phyloP scores from a whole-genome alignment of 2,113 vertebrate genomes.

The Sciurus niger region DNA sequence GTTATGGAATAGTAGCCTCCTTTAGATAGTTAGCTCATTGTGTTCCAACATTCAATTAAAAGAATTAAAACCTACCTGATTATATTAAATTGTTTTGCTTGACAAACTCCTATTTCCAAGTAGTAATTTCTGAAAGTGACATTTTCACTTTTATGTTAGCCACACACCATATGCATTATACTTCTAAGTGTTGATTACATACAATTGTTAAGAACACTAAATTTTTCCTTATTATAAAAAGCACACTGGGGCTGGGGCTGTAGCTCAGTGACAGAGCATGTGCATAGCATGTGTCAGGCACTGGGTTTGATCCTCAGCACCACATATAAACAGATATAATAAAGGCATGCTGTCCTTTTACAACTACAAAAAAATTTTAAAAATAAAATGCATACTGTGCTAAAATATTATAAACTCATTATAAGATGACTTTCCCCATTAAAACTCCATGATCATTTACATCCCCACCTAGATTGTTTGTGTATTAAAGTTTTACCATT shows the following conservation, averaged over 20 bases:
- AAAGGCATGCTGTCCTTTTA: no score
- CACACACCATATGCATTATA: conserved; percentile 44
- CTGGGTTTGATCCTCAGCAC: no score
- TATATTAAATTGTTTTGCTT: conserved; percentile 66
- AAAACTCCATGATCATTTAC: conserved; percentile 33
- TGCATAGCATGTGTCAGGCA: no score
- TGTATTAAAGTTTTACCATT: conserved; percentile 1
- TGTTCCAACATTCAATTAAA: conserved; percentile 54
- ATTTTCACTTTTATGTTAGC: conserved; percentile 63
- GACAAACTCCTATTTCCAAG: conserved; percentile 62
- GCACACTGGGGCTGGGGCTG: background rate
- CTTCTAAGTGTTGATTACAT: conserved; percentile 65
- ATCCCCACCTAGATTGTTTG: background rate
- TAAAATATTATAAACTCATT: conserved; percentile 73
- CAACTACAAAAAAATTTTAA: no score
- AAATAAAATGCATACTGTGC: conserved; percentile 56
- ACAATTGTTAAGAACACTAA: conserved; percentile 61
- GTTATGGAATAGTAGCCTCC: background rate
- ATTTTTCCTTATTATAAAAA: conserved; percentile 63
- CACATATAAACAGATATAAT: no score
- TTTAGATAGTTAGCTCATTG: conserved; percentile 32
- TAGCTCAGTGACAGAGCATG: no score
- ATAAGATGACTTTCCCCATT: conserved; percentile 59
- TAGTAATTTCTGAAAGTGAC: conserved; percentile 75
- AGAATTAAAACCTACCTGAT: conserved; percentile 48